Percentiles rank a stretch among this genome's conserved stretches.
Conservation (phyloP, 2,888 invertebrate genomes). For the Adela reaumurella region DNA sequence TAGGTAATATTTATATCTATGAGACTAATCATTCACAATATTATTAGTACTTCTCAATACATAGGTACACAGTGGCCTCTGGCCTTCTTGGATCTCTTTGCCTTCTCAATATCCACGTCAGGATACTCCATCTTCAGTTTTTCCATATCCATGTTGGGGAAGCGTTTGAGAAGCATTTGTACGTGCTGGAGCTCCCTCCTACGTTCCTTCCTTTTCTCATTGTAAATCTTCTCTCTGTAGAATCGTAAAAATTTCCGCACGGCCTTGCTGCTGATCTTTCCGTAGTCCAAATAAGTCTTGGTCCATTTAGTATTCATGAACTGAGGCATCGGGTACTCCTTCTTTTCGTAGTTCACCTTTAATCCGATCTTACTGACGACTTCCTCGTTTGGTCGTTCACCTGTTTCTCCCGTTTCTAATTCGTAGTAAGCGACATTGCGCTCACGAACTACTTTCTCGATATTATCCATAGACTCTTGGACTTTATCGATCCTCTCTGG, state of each 20-base stretch:
- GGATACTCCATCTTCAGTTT: slow-evolving; percentile 71
- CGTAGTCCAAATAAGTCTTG: slow-evolving; percentile 51
- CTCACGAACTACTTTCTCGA: slow-evolving; percentile 88
- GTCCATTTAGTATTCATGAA: slow-evolving; percentile 65
- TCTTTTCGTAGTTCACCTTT: slow-evolving; percentile 48
- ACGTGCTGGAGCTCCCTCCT: slow-evolving; percentile 67
- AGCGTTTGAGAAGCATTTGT: slow-evolving; percentile 66
- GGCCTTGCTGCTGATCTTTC: slow-evolving; percentile 51
- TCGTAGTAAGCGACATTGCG: slow-evolving; percentile 85
- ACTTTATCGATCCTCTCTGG: slow-evolving; percentile 94
- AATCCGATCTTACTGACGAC: slow-evolving; percentile 61
- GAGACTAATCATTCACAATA: slow-evolving; percentile 1
- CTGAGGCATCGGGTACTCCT: slow-evolving; percentile 65
- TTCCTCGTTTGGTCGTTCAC: slow-evolving; percentile 67
- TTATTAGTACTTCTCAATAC: slow-evolving; percentile 19
- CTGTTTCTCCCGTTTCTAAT: slow-evolving; percentile 84
- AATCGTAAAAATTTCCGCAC: slow-evolving; percentile 59
- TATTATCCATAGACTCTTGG: slow-evolving; percentile 89
- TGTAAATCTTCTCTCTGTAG: slow-evolving; percentile 64
- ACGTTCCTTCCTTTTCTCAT: slow-evolving; percentile 50
- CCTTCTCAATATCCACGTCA: slow-evolving; percentile 67
- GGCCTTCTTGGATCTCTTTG: slow-evolving; percentile 52
- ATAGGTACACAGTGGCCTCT: slow-evolving; percentile 60
- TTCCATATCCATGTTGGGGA: slow-evolving; percentile 72
- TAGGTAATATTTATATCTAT: not conserved